Evolutionary conservation across 2,888 invertebrate species (phyloP), one percentile per base, ranked within the genome.

Genomic region (Pristionchus mayeri): DNA sequence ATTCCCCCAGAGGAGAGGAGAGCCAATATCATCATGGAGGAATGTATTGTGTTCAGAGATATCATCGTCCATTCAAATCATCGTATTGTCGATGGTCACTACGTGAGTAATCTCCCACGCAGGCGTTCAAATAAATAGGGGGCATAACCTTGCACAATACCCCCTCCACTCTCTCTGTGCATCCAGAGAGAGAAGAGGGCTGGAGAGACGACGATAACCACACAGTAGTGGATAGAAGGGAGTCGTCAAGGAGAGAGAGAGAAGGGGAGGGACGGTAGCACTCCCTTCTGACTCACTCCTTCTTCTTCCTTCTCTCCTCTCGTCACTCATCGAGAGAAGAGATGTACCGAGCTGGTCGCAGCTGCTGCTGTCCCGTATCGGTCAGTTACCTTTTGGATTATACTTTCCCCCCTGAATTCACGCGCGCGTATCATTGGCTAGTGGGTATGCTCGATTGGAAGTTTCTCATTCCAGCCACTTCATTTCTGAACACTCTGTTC

Each of bases 351-450:
- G 50, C 50, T 9, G 76, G 50, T 7, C 24, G 50, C 18, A 78
- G 76, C 30, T 78, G 76, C 50, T 78, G 76, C 50, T 78, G 76
- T 21, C 76, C 76, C 6, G 76, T 78, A 0, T 50, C 76, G 76
- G 76, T 78, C 18, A n/a, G 40, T 21, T n/a, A n/a, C n/a, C n/a
- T n/a, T n/a, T n/a, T n/a, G n/a, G n/a, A n/a, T n/a, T n/a, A n/a
- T n/a, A n/a, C n/a, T n/a, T n/a, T n/a, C n/a, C n/a, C n/a, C n/a
- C n/a, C n/a, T n/a, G n/a, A n/a, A n/a, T n/a, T n/a, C n/a, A n/a
- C n/a, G n/a, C n/a, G n/a, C n/a, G n/a, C n/a, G n/a, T n/a, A n/a
- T n/a, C n/a, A n/a, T n/a, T n/a, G n/a, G n/a, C n/a, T n/a, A n/a
- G n/a, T n/a, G n/a, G n/a, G n/a, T n/a, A n/a, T n/a, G n/a, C n/a